Conservation (phyloP, 2,797 vertebrate species). For the Bothrops alternatus region DNA sequence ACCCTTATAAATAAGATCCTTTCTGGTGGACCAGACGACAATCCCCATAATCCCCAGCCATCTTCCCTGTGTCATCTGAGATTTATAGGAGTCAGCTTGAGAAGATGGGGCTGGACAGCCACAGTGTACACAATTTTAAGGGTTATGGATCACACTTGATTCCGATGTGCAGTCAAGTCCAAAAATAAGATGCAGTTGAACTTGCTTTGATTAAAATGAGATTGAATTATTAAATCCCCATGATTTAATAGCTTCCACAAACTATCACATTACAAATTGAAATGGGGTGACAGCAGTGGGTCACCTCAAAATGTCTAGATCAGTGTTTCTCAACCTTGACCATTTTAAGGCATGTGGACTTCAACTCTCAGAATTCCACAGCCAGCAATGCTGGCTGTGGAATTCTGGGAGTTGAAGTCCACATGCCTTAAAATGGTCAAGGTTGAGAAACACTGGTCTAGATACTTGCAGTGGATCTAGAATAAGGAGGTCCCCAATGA, state of each 20-base stretch:
- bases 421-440: no score
- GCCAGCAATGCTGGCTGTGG: no score
- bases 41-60: background rate
- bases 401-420: no score
- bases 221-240: background rate
- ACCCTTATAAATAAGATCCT: background rate
- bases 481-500: background rate
- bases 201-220: background rate
- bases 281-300: background rate
- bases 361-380: no score
- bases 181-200: background rate
- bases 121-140: background rate
- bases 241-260: background rate
- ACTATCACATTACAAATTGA: background rate
- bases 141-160: background rate
- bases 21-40: background rate
- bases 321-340: no score
- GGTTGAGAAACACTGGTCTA: no score
- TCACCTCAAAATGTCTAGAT: background rate
- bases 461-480: background rate
- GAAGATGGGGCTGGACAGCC: background rate
- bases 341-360: no score
- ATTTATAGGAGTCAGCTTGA: background rate
- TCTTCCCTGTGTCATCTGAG: background rate
- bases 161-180: background rate